phyloP scores from a whole-genome alignment of 2,113 vertebrate species.

The Australoheros scitulus region DNA sequence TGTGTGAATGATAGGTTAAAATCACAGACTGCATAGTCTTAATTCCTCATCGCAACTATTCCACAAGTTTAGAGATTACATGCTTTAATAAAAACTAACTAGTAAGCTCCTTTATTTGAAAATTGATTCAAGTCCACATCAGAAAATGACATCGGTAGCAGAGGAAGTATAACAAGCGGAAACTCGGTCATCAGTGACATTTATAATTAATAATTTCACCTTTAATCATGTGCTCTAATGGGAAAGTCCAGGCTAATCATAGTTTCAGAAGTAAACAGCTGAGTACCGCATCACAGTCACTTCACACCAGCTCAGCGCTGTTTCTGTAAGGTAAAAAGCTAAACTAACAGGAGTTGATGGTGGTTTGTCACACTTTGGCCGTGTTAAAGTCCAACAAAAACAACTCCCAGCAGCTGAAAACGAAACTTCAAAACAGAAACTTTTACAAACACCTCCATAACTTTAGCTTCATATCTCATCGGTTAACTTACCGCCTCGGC shows the following conservation, averaged over 20 bases:
- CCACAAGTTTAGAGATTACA: neutral
- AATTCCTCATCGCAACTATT: fast-evolving
- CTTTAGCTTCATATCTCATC: neutral
- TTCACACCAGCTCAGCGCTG: fast-evolving
- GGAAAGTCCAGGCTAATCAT: constrained; percentile 34
- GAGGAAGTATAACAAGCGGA: neutral
- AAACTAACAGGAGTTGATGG: fast-evolving
- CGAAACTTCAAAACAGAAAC: constrained; percentile 53
- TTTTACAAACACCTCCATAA: neutral
- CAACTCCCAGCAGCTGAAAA: constrained; percentile 12
- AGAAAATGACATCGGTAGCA: neutral
- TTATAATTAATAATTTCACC: neutral
- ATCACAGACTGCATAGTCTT: neutral
- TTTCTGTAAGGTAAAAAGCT: neutral
- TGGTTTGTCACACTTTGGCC: neutral
- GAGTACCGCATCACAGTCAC: neutral
- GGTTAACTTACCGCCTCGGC: neutral
- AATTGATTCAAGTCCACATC: fast-evolving
- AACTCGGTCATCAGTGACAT: neutral
- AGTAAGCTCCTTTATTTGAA: neutral
- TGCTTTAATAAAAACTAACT: fast-evolving
- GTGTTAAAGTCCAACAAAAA: neutral
- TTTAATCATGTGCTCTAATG: neutral
- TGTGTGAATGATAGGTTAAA: neutral
- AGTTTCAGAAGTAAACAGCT: neutral